phyloP scores from a whole-genome alignment of 1,140 invertebrate species.

The Bicyclus anynana region DNA sequence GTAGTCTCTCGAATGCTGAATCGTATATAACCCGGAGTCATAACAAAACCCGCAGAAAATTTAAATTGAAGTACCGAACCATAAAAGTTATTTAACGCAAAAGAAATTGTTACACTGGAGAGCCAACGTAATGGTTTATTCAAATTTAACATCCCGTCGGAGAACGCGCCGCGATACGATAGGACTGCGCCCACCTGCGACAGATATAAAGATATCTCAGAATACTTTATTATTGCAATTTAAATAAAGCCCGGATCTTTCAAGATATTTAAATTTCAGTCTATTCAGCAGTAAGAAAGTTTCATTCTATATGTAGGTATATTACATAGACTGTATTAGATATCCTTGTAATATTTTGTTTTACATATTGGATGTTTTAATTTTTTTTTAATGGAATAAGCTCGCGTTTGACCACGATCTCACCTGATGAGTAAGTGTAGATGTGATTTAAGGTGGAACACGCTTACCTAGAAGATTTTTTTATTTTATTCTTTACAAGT shows the following conservation, averaged over 20 bases:
- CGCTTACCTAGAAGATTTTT: too few species aligned
- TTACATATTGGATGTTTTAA: too few species aligned
- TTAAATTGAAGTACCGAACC: slow-evolving; percentile 6
- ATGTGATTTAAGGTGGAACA: too few species aligned
- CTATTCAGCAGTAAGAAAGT: background rate
- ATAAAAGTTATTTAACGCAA: slow-evolving; percentile 14
- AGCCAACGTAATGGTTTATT: slow-evolving; percentile 57
- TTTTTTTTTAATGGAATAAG: too few species aligned
- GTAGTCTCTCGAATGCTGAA: too few species aligned
- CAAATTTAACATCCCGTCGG: slow-evolving; percentile 59
- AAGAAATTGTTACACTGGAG: slow-evolving; percentile 24
- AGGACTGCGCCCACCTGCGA: slow-evolving; percentile 47
- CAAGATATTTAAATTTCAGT: background rate
- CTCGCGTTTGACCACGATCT: too few species aligned
- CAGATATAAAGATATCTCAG: slow-evolving; percentile 18
- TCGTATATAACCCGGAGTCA: too few species aligned
- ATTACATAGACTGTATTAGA: too few species aligned
- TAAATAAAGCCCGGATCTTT: background rate
- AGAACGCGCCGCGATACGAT: slow-evolving; percentile 45
- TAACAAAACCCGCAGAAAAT: slow-evolving; percentile 2
- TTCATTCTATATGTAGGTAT: too few species aligned
- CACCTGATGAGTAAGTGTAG: too few species aligned
- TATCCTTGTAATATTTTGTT: too few species aligned
- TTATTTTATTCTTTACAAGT: too few species aligned
- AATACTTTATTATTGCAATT: slow-evolving; percentile 3